Evolutionary conservation across 2,797 vertebrate genomes (phyloP).

Genomic region (Gephyroberyx darwinii): DNA sequence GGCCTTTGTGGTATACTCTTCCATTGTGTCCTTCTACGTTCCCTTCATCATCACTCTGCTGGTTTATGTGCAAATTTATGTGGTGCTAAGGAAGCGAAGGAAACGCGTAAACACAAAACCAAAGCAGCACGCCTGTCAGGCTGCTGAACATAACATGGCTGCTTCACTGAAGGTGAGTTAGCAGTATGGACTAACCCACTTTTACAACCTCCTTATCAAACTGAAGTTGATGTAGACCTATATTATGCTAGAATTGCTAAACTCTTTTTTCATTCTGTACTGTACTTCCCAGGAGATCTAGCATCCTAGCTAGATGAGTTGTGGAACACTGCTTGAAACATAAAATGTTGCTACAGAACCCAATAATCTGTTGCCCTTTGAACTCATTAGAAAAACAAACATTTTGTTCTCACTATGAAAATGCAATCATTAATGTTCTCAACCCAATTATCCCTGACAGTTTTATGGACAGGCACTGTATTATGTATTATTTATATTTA

Average conservation of each 20-base stretch:
- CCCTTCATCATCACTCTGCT: constrained; percentile 98
- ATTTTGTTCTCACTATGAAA: constrained; percentile 23
- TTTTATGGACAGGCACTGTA: constrained; percentile 23
- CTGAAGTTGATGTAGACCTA: constrained; percentile 5
- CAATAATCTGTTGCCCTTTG: neutral
- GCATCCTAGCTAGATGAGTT: neutral
- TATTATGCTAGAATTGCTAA: neutral
- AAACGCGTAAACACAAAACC: constrained; percentile 97
- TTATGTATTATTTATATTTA: neutral
- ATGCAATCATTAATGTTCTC: constrained; percentile 34
- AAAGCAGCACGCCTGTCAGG: constrained; percentile 85
- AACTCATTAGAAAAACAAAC: neutral
- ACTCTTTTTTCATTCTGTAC: constrained; percentile 8
- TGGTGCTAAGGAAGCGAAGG: constrained; percentile 91
- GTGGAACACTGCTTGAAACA: neutral
- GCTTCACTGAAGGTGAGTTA: constrained; percentile 88
- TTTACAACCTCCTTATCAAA: constrained; percentile 20
- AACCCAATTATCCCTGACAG: constrained; percentile 25
- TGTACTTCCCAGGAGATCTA: neutral
- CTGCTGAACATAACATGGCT: constrained; percentile 72
- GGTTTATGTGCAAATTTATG: constrained; percentile 98
- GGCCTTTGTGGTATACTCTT: constrained; percentile 98
- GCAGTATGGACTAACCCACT: neutral
- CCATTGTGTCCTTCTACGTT: constrained; percentile 98
- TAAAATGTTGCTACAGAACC: neutral